Evolutionary conservation across 1,140 invertebrate genomes (phyloP), one percentile per base, ranked within the genome.

Genomic region (Rhizoglyphus robini): DNA sequence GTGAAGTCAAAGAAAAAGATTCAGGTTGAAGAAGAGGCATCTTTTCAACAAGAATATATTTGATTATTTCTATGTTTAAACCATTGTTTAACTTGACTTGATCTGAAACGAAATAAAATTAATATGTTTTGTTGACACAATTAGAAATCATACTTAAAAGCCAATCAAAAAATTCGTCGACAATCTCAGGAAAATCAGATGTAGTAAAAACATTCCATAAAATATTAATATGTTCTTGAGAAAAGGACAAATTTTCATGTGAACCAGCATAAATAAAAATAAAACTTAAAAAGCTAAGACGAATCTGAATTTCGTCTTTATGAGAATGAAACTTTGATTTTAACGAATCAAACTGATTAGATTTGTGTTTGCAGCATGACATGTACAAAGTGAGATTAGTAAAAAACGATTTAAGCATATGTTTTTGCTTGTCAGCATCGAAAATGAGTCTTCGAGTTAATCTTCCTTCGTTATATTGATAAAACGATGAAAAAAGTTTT

Each of bases 351-450:
- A 5, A 60, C 4, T 65, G 18, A 25, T 8, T 23, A 36, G 1
- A n/a, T 8, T 11, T 30, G 13, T 59, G 15, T 34, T 58, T 54
- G 13, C 46, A 47, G 27, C 65, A 70, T 25, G 74, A 71, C 62
- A 73, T 77, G 66, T 78, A 81, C 57, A 76, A 72, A 18, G 77
- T 72, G 13, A 83, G 72, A 72, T 94, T 90, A 71, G 86, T 86
- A 69, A 96, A 92, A 76, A 95, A 95, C 74, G 90, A 83, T 15
- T 84, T 82, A 86, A 94, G 89, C 90, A 95, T 91, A 57, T 85
- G 81, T 71, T 89, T 84, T 69, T 92, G 86, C 41, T 84, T 82
- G 71, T 95, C 90, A 3, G 90, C 89, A 89, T 89, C 94, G 74
- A 76, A 67, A 4, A 76, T 75, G 5, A 78, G 72, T 31, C 73